Evolutionary conservation across 2,797 vertebrate genomes (phyloP).

Genomic region (Limnodromus scolopaceus): DNA sequence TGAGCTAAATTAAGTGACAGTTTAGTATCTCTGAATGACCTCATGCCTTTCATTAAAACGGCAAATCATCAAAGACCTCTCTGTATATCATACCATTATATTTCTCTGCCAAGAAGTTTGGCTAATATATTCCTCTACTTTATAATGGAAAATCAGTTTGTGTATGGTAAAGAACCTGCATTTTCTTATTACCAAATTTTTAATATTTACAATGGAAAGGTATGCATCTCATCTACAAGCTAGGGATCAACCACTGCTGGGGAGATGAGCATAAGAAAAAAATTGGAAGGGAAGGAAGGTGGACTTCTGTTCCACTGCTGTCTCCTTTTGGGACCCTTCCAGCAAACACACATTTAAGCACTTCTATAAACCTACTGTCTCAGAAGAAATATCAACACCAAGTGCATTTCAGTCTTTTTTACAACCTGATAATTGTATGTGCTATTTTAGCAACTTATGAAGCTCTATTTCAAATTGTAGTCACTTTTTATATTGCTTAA

Average conservation of each 20-base stretch:
- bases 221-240: background rate
- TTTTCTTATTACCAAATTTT: background rate
- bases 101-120: background rate
- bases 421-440: constrained; percentile 19
- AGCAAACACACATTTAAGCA: background rate
- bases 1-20: background rate
- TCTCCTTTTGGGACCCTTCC: background rate
- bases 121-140: background rate
- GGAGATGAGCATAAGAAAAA: background rate
- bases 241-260: background rate
- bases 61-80: background rate
- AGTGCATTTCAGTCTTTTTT: constrained; percentile 35
- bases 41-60: background rate
- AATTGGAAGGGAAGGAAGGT: background rate
- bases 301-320: background rate
- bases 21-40: background rate
- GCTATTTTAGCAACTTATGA: background rate
- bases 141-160: background rate
- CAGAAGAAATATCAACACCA: constrained; percentile 21
- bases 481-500: background rate
- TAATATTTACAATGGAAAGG: background rate
- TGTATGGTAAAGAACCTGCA: background rate
- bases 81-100: background rate
- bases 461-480: background rate
- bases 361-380: background rate